Percentiles rank a stretch among this genome's conserved stretches.
Evolutionary conservation across 2,113 vertebrate genomes (phyloP).

Genomic region (Gasterosteus aculeatus): DNA sequence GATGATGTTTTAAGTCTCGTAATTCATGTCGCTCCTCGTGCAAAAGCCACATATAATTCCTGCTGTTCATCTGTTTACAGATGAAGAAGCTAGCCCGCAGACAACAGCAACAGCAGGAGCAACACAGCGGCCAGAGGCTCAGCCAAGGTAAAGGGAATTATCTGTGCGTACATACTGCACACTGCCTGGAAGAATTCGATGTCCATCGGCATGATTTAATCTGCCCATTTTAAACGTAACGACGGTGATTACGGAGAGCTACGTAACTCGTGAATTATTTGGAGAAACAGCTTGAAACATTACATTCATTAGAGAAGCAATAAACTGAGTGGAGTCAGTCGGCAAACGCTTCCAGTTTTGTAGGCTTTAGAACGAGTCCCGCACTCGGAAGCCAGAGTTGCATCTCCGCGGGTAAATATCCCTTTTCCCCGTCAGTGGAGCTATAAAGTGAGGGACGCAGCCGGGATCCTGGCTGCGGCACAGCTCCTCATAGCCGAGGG

Average conservation of each 20-base stretch:
- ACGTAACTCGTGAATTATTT: constrained; percentile 32
- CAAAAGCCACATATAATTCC: not conserved
- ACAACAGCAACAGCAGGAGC: constrained; percentile 95
- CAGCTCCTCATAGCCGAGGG: constrained; percentile 29
- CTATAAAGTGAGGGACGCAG: constrained; percentile 26
- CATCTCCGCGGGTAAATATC: constrained; percentile 33
- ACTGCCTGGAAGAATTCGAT: not conserved
- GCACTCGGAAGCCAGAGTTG: constrained; percentile 15
- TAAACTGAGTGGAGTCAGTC: constrained; percentile 38
- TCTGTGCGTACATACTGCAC: not conserved
- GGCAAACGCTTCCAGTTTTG: constrained; percentile 44
- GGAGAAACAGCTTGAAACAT: constrained; percentile 48
- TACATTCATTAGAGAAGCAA: constrained; percentile 30
- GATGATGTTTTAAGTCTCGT: not conserved
- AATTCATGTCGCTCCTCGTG: not conserved
- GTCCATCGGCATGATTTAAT: not conserved
- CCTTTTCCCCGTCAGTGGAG: constrained; percentile 9
- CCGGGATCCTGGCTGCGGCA: constrained; percentile 7
- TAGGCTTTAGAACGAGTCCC: constrained; percentile 24
- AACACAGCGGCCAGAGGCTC: constrained; percentile 89
- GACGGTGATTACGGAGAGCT: not conserved
- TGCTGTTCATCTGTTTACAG: constrained; percentile 70
- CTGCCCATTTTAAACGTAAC: not conserved
- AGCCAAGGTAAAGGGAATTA: constrained; percentile 85
- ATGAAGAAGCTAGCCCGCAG: constrained; percentile 95